Evolutionary conservation across 1,140 invertebrate genomes (phyloP).

Genomic region (Caenorhabditis inopinata): DNA sequence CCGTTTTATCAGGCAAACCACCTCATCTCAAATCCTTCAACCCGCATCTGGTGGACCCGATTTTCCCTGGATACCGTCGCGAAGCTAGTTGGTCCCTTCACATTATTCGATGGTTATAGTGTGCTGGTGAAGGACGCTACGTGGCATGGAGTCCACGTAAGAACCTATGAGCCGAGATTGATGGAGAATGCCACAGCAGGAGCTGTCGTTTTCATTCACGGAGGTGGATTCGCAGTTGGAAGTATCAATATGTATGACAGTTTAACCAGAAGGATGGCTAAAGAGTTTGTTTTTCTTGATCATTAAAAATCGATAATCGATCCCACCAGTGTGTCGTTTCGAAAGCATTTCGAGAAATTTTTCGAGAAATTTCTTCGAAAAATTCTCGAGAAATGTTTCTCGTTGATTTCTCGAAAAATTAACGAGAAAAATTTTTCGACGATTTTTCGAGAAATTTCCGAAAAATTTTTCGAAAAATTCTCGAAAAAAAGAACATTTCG

Average conservation of each 20-base stretch:
- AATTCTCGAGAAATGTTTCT: too few species aligned
- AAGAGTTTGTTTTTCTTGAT: not conserved
- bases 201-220: slow-evolving; percentile 62
- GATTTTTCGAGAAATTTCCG: too few species aligned
- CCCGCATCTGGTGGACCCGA: not conserved
- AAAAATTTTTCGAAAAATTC: too few species aligned
- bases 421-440: too few species aligned
- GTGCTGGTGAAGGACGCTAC: not conserved
- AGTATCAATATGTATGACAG: slow-evolving; percentile 34
- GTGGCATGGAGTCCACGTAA: not conserved
- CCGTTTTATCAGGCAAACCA: not conserved
- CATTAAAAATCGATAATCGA: too few species aligned
- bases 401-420: too few species aligned
- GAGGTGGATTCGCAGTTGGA: slow-evolving; percentile 55
- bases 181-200: slow-evolving; percentile 41
- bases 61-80: not conserved
- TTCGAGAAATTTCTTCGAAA: too few species aligned
- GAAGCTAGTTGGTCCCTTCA: not conserved
- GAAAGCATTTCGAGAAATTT: too few species aligned
- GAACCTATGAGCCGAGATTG: slow-evolving; percentile 55
- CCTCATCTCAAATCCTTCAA: not conserved
- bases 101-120: not conserved
- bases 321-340: too few species aligned
- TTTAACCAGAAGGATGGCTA: slow-evolving; percentile 35
- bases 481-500: too few species aligned